Conservation (phyloP, 2,888 invertebrate species). For the Acanthosepion pharaonis region DNA sequence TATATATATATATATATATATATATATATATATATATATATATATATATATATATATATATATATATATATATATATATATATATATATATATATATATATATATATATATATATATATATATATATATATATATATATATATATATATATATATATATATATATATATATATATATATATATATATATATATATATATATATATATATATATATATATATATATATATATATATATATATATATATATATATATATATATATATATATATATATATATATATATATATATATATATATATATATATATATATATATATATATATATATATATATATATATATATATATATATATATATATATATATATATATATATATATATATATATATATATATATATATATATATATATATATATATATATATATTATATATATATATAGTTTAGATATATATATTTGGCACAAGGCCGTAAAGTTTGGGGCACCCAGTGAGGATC, state of each 20-base stretch:
- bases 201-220: not conserved
- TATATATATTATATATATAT: too few relatives aligned
- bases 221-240: not conserved
- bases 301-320: not conserved
- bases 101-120: not conserved
- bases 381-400: not conserved
- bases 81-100: not conserved
- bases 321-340: not conserved
- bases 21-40: not conserved
- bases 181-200: not conserved
- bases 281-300: not conserved
- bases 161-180: not conserved
- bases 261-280: not conserved
- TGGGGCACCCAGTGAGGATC: too few relatives aligned
- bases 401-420: too few relatives aligned
- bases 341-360: not conserved
- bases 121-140: not conserved
- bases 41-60: not conserved
- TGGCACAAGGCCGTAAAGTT: too few relatives aligned
- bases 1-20: not conserved
- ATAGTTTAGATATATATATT: too few relatives aligned
- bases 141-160: not conserved
- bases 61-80: not conserved
- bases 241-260: not conserved
- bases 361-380: not conserved